Percentiles rank a stretch among this genome's conserved stretches.
These are phyloP conservation scores for Cyprinodon diabolis DNA, from an alignment of 2,797 vertebrate genomes.

Conservation along the genomic window DNA sequence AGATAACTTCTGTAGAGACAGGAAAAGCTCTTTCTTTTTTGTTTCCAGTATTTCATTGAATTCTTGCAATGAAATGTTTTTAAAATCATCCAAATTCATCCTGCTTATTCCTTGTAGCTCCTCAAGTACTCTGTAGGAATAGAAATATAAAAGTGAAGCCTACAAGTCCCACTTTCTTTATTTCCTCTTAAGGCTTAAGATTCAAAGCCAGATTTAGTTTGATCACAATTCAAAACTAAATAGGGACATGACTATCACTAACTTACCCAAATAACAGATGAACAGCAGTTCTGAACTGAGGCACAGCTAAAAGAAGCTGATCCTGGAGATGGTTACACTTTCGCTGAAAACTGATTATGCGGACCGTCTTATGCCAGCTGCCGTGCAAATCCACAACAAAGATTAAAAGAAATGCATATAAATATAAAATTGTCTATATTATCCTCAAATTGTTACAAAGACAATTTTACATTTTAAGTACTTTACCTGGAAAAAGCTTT, in stretches of 20 bases:
- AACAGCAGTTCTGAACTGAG: slow-evolving; percentile 83
- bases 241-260: not conserved
- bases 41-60: slow-evolving; percentile 67
- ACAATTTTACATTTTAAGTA: not conserved
- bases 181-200: not conserved
- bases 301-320: slow-evolving; percentile 75
- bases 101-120: slow-evolving; percentile 75
- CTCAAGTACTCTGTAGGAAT: slow-evolving; percentile 76
- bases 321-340: slow-evolving; percentile 57
- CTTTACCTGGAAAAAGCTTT: slow-evolving; percentile 80
- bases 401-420: not conserved
- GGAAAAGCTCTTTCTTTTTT: slow-evolving; percentile 57
- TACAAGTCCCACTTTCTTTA: not conserved
- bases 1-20: slow-evolving; percentile 71
- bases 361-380: slow-evolving; percentile 80
- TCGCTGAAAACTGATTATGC: slow-evolving; percentile 50
- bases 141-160: not conserved
- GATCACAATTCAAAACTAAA: not conserved
- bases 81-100: slow-evolving; percentile 73
- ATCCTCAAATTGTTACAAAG: not conserved
- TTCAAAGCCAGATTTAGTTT: not conserved
- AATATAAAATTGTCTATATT: not conserved
- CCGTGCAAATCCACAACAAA: not conserved
- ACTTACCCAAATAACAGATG: slow-evolving; percentile 79
- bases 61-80: slow-evolving; percentile 72